A percentile compares a stretch with the other conserved stretches of the same genome.
Conservation (phyloP, 2,113 vertebrate species). For the Campylorhamphus procurvoides region DNA sequence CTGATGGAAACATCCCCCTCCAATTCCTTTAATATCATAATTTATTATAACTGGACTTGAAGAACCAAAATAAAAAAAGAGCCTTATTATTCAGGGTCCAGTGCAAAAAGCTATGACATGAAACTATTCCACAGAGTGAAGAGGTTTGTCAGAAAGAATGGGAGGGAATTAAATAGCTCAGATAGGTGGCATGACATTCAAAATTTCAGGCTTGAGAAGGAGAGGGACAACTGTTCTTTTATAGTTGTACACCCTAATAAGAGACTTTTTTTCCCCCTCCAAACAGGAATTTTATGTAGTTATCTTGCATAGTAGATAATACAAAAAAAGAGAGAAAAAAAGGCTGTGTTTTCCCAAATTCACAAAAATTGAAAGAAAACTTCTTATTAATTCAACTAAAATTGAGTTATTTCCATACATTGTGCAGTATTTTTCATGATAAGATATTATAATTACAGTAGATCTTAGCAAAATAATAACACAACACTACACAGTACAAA, state of each 20-base stretch:
- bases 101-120: neutral
- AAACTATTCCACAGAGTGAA: neutral
- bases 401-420: neutral
- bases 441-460: neutral
- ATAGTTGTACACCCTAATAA: neutral
- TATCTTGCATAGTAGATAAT: neutral
- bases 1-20: neutral
- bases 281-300: neutral
- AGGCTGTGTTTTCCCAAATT: neutral
- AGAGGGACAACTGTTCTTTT: neutral
- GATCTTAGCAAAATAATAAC: neutral
- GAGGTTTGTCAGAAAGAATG: neutral
- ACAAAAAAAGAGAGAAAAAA: neutral
- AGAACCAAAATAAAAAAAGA: neutral
- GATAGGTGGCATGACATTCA: neutral
- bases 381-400: neutral
- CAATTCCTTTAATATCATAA: neutral
- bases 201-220: neutral
- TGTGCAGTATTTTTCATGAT: neutral
- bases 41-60: neutral
- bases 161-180: neutral
- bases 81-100: neutral
- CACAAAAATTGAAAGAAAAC: neutral
- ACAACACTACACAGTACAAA: neutral
- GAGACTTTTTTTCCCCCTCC: accelerated